A percentile compares a stretch with the other conserved stretches of the same genome.
Evolutionary conservation across 2,113 vertebrate species (phyloP).

Genomic region (Bubalus kerabau): DNA sequence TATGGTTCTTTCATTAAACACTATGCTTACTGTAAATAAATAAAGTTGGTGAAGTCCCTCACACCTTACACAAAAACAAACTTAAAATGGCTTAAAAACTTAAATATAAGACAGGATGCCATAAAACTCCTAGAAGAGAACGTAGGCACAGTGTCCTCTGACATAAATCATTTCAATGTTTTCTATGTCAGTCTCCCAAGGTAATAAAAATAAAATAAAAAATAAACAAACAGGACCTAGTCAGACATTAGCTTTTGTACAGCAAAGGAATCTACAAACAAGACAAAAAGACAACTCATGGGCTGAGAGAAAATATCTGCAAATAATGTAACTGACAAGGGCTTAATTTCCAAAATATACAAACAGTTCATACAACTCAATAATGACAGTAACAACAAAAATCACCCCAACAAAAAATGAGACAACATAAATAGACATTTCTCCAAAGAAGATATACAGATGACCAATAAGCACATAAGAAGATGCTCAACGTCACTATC

Average conservation of each 20-base stretch:
- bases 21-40: background rate
- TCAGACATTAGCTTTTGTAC: background rate
- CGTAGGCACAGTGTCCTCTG: background rate
- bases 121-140: background rate
- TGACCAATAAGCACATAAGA: background rate
- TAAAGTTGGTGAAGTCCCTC: background rate
- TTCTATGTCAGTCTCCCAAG: background rate
- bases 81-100: background rate
- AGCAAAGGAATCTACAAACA: background rate
- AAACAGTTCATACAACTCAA: background rate
- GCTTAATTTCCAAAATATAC: background rate
- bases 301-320: background rate
- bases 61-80: background rate
- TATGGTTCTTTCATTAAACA: background rate
- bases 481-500: background rate
- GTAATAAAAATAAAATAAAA: background rate
- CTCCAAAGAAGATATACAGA: background rate
- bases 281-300: background rate
- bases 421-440: background rate
- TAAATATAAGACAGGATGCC: background rate
- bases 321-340: background rate
- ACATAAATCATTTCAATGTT: background rate
- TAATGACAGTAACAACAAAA: background rate
- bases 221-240: background rate
- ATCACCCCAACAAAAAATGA: background rate